Conservation (phyloP, 2,888 invertebrate species). For the Odontomyia ornata region DNA sequence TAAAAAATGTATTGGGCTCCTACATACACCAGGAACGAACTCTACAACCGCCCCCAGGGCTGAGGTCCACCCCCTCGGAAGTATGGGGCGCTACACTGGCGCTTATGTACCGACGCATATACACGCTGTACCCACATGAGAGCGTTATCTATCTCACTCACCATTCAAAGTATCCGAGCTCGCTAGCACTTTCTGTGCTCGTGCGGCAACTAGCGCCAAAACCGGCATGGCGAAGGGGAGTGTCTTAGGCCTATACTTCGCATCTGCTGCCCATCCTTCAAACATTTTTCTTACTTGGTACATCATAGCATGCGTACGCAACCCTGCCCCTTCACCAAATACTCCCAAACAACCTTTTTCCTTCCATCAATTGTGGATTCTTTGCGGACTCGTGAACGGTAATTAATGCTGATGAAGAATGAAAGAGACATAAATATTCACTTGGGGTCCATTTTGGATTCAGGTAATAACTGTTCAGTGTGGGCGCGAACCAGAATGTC, state of each 20-base stretch:
- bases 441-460: conserved; percentile 27
- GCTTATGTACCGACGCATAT: neutral
- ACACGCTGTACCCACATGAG: too few relatives aligned
- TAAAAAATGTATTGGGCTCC: neutral
- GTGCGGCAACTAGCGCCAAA: neutral
- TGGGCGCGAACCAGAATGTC: conserved; percentile 28
- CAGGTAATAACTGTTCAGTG: conserved; percentile 29
- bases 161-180: neutral
- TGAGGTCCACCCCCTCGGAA: neutral
- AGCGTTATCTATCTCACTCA: neutral
- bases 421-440: neutral
- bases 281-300: neutral
- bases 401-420: neutral
- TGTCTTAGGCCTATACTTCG: neutral
- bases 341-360: neutral
- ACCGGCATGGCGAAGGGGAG: conserved; percentile 28
- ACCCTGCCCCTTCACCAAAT: conserved; percentile 9
- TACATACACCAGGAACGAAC: neutral
- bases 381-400: neutral
- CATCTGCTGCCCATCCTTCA: conserved; percentile 20
- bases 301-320: neutral
- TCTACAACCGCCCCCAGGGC: neutral
- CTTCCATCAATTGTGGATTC: neutral
- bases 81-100: neutral
- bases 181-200: neutral